These are phyloP conservation scores for Trissolcus brochymenae DNA, from an alignment of 2,888 invertebrate genomes.

Conservation along the genomic window DNA sequence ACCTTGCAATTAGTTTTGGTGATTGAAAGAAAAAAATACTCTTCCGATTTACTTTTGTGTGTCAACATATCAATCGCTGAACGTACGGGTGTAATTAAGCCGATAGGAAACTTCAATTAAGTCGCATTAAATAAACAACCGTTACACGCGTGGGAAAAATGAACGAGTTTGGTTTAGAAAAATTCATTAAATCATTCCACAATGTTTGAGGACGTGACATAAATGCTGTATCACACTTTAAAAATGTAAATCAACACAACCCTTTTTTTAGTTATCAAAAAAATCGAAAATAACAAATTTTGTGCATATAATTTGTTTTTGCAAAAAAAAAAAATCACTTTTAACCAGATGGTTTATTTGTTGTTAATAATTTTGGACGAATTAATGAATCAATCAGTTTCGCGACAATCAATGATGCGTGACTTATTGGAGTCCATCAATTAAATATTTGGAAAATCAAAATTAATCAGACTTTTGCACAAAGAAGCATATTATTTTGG, in stretches of 20 bases:
- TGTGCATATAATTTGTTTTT: too few relatives aligned
- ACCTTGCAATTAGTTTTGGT: slow-evolving; percentile 30
- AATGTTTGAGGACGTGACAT: too few relatives aligned
- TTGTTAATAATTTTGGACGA: neutral
- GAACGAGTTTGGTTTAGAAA: neutral
- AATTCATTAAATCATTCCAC: neutral
- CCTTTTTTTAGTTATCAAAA: neutral
- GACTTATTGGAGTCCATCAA: slow-evolving; percentile 10
- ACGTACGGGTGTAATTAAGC: slow-evolving; percentile 26
- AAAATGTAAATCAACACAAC: neutral
- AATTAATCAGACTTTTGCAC: neutral
- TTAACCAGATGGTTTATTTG: neutral
- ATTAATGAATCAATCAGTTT: neutral
- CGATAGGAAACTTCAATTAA: slow-evolving; percentile 26
- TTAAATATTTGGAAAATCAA: neutral
- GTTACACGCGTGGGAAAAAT: slow-evolving; percentile 29
- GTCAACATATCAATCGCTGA: slow-evolving; percentile 19
- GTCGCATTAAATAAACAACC: slow-evolving; percentile 28
- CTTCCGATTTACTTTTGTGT: slow-evolving; percentile 1
- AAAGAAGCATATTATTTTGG: slow-evolving; percentile 4
- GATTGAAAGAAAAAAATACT: slow-evolving; percentile 11
- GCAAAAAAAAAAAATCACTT: too few relatives aligned
- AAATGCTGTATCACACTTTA: neutral
- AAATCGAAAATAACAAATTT: too few relatives aligned
- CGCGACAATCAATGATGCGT: neutral